These are phyloP conservation scores for Zygothrica quintamaculata DNA, from an alignment of 2,888 invertebrate species.

Conservation along the genomic window DNA sequence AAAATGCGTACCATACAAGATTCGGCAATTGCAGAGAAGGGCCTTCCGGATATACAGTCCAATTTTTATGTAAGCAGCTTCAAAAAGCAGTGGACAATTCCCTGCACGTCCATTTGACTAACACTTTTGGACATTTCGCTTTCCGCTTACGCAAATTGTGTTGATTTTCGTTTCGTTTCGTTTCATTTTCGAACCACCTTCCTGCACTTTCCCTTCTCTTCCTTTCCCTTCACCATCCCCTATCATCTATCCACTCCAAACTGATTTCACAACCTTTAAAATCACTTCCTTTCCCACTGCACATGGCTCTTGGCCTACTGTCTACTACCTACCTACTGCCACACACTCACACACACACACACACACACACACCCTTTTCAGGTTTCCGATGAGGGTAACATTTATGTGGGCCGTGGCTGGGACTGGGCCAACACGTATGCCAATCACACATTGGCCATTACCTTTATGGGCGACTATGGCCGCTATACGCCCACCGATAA, in stretches of 20 bases:
- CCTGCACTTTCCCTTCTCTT: not conserved
- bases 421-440: constrained; percentile 86
- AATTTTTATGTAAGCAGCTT: constrained; percentile 83
- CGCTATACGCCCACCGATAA: constrained; percentile 83
- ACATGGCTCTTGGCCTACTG: too few species aligned
- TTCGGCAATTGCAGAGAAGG: constrained; percentile 84
- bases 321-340: not conserved
- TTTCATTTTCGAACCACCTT: constrained; percentile 9
- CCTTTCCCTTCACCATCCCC: too few species aligned
- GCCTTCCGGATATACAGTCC: constrained; percentile 84
- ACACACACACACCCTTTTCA: constrained; percentile 17
- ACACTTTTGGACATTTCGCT: constrained; percentile 38
- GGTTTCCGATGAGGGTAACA: constrained; percentile 86
- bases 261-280: too few species aligned
- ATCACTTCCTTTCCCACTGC: too few species aligned
- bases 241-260: too few species aligned
- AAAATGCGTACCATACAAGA: constrained; percentile 85
- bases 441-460: constrained; percentile 85
- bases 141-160: constrained; percentile 54
- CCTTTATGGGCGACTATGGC: constrained; percentile 85
- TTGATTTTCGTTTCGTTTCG: constrained; percentile 12
- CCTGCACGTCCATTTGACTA: constrained; percentile 46
- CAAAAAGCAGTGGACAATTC: constrained; percentile 17
- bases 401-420: constrained; percentile 86
- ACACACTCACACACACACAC: not conserved